Percentiles rank a stretch among this genome's conserved stretches.
Conservation (phyloP, 2,113 vertebrate genomes). For the Sterrhoptilus dennistouni region DNA sequence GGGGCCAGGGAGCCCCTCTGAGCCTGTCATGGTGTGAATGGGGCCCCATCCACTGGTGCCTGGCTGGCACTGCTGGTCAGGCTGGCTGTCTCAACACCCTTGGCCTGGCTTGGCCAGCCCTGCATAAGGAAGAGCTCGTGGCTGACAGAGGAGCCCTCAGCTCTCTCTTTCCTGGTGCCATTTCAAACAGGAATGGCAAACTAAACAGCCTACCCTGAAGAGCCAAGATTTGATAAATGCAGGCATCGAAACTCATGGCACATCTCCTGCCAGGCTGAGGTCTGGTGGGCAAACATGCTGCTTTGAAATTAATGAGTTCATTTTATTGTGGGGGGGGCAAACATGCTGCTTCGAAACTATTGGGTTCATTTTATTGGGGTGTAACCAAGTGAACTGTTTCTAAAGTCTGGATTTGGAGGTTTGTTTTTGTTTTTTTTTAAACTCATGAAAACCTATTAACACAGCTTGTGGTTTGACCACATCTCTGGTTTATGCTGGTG, state of each 20-base stretch:
- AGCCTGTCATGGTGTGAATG: rapidly evolving
- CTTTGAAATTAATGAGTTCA: neutral
- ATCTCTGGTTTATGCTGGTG: neutral
- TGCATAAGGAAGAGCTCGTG: neutral
- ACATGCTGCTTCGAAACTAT: neutral
- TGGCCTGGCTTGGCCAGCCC: neutral
- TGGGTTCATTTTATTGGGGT: neutral
- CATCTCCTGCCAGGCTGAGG: neutral
- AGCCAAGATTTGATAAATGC: neutral
- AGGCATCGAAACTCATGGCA: neutral
- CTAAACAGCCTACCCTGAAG: neutral
- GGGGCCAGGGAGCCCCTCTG: neutral
- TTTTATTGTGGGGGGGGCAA: neutral
- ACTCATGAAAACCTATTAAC: neutral
- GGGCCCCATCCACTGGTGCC: neutral
- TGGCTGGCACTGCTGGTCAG: neutral
- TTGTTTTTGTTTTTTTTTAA: neutral
- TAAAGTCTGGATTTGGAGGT: neutral
- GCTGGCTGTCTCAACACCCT: neutral
- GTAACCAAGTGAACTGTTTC: neutral
- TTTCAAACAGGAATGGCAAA: neutral
- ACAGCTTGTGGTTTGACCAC: neutral
- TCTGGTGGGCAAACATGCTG: neutral
- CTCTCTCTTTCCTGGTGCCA: neutral
- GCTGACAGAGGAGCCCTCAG: neutral